phyloP scores from a whole-genome alignment of 2,113 vertebrate species.

The Corythoichthys intestinalis region DNA sequence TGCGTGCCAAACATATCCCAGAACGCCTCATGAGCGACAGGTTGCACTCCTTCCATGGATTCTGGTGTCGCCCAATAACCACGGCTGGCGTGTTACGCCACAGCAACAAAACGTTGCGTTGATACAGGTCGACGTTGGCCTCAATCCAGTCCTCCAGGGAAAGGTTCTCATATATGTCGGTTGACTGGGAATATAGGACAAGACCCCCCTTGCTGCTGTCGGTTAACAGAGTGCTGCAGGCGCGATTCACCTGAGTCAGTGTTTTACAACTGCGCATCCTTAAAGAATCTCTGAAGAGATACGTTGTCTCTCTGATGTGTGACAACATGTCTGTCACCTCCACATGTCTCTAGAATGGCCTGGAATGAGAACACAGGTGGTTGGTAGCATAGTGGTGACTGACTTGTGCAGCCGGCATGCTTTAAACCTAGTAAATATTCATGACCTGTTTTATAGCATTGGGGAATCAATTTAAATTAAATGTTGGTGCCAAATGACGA shows the following conservation, averaged over 20 bases:
- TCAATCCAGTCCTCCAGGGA: slow-evolving; percentile 96
- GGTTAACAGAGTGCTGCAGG: slow-evolving; percentile 12
- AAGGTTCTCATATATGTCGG: slow-evolving; percentile 84
- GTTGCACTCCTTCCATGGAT: slow-evolving; percentile 91
- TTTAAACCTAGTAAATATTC: too few relatives aligned
- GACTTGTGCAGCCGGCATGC: background rate
- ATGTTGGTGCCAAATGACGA: too few relatives aligned
- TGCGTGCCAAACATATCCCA: slow-evolving; percentile 80
- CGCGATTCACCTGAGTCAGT: background rate
- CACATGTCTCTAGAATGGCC: background rate
- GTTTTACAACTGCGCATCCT: background rate
- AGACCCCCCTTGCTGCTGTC: slow-evolving; percentile 40
- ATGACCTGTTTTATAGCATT: too few relatives aligned
- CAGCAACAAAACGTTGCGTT: slow-evolving; percentile 76
- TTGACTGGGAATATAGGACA: slow-evolving; percentile 81
- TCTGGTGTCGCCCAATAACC: slow-evolving; percentile 94
- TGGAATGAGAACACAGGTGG: background rate
- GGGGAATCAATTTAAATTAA: too few relatives aligned
- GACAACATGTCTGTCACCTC: slow-evolving; percentile 15
- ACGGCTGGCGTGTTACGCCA: slow-evolving; percentile 86
- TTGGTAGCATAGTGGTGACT: background rate
- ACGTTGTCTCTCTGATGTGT: background rate
- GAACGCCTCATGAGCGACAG: slow-evolving; percentile 74
- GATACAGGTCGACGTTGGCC: slow-evolving; percentile 77
- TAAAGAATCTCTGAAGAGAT: background rate